Base-by-base conservation (phyloP, 1,140 invertebrate species). In the Neodiprion fabricii region DNA sequence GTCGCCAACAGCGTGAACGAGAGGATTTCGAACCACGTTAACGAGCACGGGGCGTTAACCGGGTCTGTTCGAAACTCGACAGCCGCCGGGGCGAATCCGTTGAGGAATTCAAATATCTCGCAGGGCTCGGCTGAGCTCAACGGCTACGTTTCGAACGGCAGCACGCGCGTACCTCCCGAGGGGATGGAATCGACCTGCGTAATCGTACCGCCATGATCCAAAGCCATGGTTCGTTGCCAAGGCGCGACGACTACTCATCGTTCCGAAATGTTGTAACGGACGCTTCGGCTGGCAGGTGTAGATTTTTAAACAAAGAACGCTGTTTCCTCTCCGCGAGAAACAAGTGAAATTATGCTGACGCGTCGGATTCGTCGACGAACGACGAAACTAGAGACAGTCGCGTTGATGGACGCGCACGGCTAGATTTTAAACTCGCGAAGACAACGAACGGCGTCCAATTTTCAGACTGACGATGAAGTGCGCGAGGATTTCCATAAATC, bases 91-190 rank as follows among this genome's bases (percentile, higher is more conserved):
- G 72, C 77, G 66, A 81, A 78, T 72, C 83, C 28, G 79, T 80
- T 40, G 84, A 61, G 53, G 53, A 61, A 61, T 17, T 61, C 53
- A 9, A 61, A 17, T 61, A 5, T 61, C 1, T 61, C 82, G 28
- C 81, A 83, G 0, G 81, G 85, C 47, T 82, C 82, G 71, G 81
- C 86, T 23, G 85, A 87, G 48, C 80, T 85, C 53, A 89, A 90
- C 77, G 88, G 87, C 66, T 89, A 88, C 74, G 80, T 89, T 53
- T 87, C 85, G 53, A 90, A 88, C 77, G 90, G 90, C 71, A 90
- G 84, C 79, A 87, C 90, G 79, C 85, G 91, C 75, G 86, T 91
- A 72, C 89, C 90, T 72, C 89, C 90, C 72, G 91, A 91, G 82
- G 90, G 90, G 83, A 90, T 90, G 90, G 90, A 91, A 85, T 84